Evolutionary conservation across 2,113 vertebrate genomes (phyloP), one percentile per base, ranked within the genome.

Genomic region (Cebidichthys violaceus): DNA sequence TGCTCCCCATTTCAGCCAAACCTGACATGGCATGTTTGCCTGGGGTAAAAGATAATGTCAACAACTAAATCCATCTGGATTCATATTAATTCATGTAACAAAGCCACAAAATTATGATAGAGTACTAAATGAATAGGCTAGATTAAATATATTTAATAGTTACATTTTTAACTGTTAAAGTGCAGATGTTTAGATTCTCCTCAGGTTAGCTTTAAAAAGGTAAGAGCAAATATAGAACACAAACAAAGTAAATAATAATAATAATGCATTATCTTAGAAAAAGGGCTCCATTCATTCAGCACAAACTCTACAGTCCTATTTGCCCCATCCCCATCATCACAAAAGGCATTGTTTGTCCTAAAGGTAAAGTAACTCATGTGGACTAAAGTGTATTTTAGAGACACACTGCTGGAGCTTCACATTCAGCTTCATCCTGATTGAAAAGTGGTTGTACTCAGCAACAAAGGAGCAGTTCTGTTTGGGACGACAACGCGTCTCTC

Each of bases 51-150:
- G 45, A 79, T 45, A 72, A 65, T 50, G 50, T 59, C 31, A 27
- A 33, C 24, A 59, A n/a, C 41, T 27, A 17, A 41, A 76, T 71
- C 59, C 52, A 33, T 43, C 41, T 17, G 14, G 45, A 74, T 68
- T 81, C 45, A 31, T 18, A 57, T 77, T 68, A 57, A 75, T 27
- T 80, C 4, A 17, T 74, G 47, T 72, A 59, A 82, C 39, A 85
- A 72, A 73, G 33, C 50, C 24, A 22, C 18, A 17, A 4, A 72
- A 66, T 24, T 67, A 39, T 22, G 33, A 14, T 50, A 17, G 4
- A 45, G 43, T 0, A 70, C 17, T 65, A 70, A 66, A 39, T 13
- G 0, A 78, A 41, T 66, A 29, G 9, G 14, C 45, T 37, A 37
- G 69, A 80, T 77, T 52, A 70, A 68, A 72, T 45, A 39, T 17